A percentile compares a stretch with the other conserved stretches of the same genome.
These are phyloP conservation scores for Ptiloglossa arizonensis DNA, from an alignment of 1,140 invertebrate species.

Conservation along the genomic window DNA sequence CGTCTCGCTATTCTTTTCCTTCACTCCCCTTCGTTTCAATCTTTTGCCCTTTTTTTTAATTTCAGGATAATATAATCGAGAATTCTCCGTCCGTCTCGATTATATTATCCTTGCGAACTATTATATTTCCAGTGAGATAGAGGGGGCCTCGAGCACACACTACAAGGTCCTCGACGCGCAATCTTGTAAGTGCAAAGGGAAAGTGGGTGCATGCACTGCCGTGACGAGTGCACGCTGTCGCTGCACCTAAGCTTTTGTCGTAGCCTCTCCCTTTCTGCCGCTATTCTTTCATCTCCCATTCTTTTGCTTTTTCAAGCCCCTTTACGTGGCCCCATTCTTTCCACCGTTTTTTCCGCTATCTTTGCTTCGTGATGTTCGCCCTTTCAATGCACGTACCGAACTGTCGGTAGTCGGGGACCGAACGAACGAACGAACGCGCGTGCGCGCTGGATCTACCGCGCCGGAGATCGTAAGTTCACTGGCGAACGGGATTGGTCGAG, in stretches of 20 bases:
- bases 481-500: too few relatives aligned
- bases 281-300: slow-evolving; percentile 10
- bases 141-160: not conserved
- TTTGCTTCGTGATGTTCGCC: not conserved
- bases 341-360: not conserved
- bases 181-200: slow-evolving; percentile 32
- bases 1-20: not conserved
- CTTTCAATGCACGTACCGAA: not conserved
- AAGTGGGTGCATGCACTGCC: slow-evolving; percentile 27
- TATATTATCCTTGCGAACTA: slow-evolving; percentile 39
- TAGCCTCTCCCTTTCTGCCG: not conserved
- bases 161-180: not conserved
- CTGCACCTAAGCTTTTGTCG: slow-evolving; percentile 17
- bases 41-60: not conserved
- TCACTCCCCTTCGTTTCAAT: too few relatives aligned
- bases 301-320: not conserved
- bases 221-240: slow-evolving; percentile 1
- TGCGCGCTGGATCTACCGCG: too few relatives aligned
- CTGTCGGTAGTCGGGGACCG: too few relatives aligned
- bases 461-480: too few relatives aligned
- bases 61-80: too few relatives aligned
- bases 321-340: slow-evolving; percentile 7
- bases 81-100: slow-evolving; percentile 20
- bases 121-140: not conserved
- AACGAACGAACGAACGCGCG: too few relatives aligned